Percentiles rank a stretch among this genome's conserved stretches.
These are phyloP conservation scores for Heliconius ethilla DNA, from an alignment of 2,888 invertebrate genomes.

Conservation along the genomic window DNA sequence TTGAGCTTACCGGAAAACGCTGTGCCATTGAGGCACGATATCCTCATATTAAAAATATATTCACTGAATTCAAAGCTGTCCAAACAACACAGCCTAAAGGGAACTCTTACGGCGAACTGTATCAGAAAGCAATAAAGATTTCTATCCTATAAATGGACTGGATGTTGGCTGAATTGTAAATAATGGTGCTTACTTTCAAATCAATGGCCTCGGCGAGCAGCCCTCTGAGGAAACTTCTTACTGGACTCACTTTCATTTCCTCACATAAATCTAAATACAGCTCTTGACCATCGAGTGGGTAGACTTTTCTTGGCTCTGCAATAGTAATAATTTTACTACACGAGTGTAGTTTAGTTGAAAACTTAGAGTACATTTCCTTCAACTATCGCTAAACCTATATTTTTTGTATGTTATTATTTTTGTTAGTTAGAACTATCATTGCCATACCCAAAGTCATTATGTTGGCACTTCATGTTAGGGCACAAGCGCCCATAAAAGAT, in stretches of 20 bases:
- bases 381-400: background rate
- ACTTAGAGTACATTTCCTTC: background rate
- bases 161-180: conserved; percentile 41
- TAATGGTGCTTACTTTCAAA: conserved; percentile 48
- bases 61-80: background rate
- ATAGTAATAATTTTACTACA: conserved; percentile 13
- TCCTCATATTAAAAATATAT: background rate
- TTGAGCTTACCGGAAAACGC: background rate
- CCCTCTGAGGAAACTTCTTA: conserved; percentile 49
- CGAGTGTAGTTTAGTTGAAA: conserved; percentile 8
- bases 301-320: conserved; percentile 37
- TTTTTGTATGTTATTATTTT: background rate
- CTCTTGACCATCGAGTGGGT: conserved; percentile 48
- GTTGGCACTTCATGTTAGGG: background rate
- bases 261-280: conserved; percentile 50
- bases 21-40: background rate
- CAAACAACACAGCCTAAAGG: conserved; percentile 3
- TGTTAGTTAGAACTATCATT: background rate
- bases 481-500: too few species aligned
- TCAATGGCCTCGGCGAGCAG: conserved; percentile 52
- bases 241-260: conserved; percentile 50
- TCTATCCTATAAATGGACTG: conserved; percentile 41
- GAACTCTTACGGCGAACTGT: conserved; percentile 38
- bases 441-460: background rate
- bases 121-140: conserved; percentile 44